phyloP scores from a whole-genome alignment of 2,888 invertebrate genomes.

The Drosophila anceps region DNA sequence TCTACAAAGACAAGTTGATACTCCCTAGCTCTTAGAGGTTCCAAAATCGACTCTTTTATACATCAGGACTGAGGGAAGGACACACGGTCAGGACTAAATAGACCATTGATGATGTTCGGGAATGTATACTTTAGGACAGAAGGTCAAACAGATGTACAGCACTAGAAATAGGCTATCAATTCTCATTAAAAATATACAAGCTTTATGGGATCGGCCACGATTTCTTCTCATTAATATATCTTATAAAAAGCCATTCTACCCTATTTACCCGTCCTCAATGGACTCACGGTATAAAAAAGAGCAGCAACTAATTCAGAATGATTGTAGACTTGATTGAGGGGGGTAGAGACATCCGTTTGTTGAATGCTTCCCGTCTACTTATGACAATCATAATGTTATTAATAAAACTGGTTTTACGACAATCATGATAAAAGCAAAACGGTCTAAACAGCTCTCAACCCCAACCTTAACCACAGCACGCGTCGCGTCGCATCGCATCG shows the following conservation, averaged over 20 bases:
- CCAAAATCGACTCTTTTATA: too few relatives aligned
- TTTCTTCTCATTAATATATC: neutral
- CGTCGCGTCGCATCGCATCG: slow-evolving; percentile 62
- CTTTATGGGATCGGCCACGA: neutral
- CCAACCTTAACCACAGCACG: slow-evolving; percentile 41
- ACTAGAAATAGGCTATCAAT: too few relatives aligned
- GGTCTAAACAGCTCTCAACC: slow-evolving; percentile 38
- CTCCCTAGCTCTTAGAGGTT: too few relatives aligned
- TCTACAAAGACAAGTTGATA: too few relatives aligned
- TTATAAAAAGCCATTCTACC: neutral
- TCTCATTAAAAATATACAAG: neutral
- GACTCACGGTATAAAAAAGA: slow-evolving; percentile 1
- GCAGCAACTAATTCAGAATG: slow-evolving; percentile 26
- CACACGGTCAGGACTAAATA: too few relatives aligned
- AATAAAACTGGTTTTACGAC: slow-evolving; percentile 73
- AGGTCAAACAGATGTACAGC: too few relatives aligned
- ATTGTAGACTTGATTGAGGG: slow-evolving; percentile 10
- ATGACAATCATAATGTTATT: slow-evolving; percentile 77
- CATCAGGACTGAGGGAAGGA: too few relatives aligned
- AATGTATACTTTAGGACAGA: too few relatives aligned
- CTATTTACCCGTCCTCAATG: neutral
- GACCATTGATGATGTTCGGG: too few relatives aligned
- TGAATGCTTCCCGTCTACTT: slow-evolving; percentile 26
- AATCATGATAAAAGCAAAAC: slow-evolving; percentile 72
- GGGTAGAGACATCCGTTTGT: slow-evolving; percentile 10